Base-by-base conservation (phyloP, 2,797 vertebrate species). In the Microhierax caerulescens region DNA sequence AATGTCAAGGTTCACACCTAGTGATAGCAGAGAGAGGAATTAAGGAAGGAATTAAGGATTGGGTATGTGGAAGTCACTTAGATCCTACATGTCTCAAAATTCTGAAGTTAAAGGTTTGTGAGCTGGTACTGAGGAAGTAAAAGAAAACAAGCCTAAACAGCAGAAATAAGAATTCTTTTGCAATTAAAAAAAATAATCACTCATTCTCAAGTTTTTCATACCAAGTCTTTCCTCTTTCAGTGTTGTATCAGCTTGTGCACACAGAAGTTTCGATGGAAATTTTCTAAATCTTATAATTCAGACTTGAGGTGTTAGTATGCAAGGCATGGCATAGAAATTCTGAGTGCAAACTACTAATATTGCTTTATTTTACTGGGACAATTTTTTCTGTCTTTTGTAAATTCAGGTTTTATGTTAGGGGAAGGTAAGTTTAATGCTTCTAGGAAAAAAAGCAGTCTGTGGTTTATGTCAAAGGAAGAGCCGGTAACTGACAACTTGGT, bases 241-340 rank as follows among this genome's bases (percentile, higher is more conserved):
- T 25, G 3, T 48, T 63, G 2, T 34, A 7, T 27, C 0, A 0
- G 12, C 13, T 32, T 37, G 10, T 72, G 30, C 9, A 6, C 9
- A 8, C 5, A 14, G 34, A 51, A 23, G 11, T 25, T 22, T 74
- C 47, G 21, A 3, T 51, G 51, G 69, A 17, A 63, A 16, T 5
- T 59, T 30, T 28, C 56, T 37, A 13, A 34, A 65, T 64, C 8
- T 2, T 2, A 0, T 50, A 12, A 19, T 37, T 53, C 22, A 28
- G 36, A 28, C 21, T 32, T 13, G 19, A 41, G n/a, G 30, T 32
- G n/a, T 59, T 50, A 32, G 19, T 12, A 10, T 70, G 14, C 18
- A 18, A 83, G 23, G 13, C 7, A 12, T 30, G 15, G 19, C 10
- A 5, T 5, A 54, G 47, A 51, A 79, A 77, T 84, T 73, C 41